Percentiles rank a stretch among this genome's conserved stretches.
phyloP scores from a whole-genome alignment of 2,888 invertebrate genomes.

The Seladonia tumulorum region DNA sequence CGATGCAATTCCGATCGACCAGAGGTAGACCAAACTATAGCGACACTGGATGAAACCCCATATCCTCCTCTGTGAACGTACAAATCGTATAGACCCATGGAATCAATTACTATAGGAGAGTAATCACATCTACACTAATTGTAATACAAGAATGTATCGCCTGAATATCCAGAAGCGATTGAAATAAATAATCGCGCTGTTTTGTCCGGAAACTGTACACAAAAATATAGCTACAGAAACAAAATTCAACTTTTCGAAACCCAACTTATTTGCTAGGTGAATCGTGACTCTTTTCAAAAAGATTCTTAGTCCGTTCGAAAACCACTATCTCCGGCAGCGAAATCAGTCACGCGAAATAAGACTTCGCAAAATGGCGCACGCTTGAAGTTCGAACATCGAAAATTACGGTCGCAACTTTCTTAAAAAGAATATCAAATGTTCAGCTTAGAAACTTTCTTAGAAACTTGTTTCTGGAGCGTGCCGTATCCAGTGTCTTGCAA shows the following conservation, averaged over 20 bases:
- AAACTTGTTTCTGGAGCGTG: not conserved
- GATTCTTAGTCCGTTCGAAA: not conserved
- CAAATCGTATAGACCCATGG: not conserved
- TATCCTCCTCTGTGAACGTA: slow-evolving; percentile 34
- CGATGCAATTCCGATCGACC: slow-evolving; percentile 27
- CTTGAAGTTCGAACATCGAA: not conserved
- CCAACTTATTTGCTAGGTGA: not conserved
- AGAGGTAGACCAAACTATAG: not conserved
- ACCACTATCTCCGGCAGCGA: not conserved
- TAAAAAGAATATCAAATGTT: not conserved
- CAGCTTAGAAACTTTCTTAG: not conserved
- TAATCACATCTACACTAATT: not conserved
- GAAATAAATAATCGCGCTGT: not conserved
- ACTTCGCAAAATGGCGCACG: not conserved
- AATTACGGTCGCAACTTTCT: not conserved
- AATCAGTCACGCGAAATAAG: not conserved
- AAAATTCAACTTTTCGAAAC: not conserved
- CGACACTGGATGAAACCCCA: slow-evolving; percentile 14
- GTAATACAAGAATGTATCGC: not conserved
- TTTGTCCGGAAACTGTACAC: not conserved
- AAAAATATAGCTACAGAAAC: not conserved
- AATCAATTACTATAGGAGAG: slow-evolving; percentile 18
- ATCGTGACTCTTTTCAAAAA: not conserved
- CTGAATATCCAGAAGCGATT: not conserved
- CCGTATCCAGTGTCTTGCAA: not conserved